phyloP scores from a whole-genome alignment of 2,797 vertebrate species.

The Miopithecus talapoin region DNA sequence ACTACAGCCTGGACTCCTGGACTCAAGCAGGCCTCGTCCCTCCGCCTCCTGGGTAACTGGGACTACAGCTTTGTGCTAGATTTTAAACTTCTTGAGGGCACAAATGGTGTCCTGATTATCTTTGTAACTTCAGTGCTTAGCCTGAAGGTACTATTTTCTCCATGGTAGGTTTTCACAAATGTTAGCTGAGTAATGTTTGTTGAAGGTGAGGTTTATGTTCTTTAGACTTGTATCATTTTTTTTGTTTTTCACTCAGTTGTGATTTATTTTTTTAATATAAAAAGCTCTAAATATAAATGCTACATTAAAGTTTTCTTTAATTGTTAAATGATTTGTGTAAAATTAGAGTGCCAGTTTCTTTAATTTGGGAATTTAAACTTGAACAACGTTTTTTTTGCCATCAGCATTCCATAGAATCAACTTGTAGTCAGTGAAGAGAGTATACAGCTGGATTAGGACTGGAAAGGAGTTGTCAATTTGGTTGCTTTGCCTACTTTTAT shows the following conservation, averaged over 20 bases:
- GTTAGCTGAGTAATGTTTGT: constrained; percentile 7
- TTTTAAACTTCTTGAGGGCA: constrained; percentile 7
- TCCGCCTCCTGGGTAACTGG: not conserved
- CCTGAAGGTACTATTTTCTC: not conserved
- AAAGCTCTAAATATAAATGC: not conserved
- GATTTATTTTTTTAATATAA: not conserved
- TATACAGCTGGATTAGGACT: not conserved
- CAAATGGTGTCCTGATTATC: not conserved
- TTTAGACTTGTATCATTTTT: not conserved
- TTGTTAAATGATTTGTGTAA: not conserved
- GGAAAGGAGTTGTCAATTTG: not conserved
- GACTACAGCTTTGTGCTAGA: not conserved
- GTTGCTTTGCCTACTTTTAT: not conserved
- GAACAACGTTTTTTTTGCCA: not conserved
- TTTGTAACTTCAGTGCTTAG: not conserved
- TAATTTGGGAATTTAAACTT: constrained; percentile 32
- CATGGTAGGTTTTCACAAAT: not conserved
- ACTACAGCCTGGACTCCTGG: not conserved
- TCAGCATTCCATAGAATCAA: not conserved
- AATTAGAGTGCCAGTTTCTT: not conserved
- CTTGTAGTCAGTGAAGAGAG: not conserved
- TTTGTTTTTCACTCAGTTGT: not conserved
- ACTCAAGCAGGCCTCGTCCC: not conserved
- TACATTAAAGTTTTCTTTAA: not conserved
- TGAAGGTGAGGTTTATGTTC: not conserved